Evolutionary conservation across 2,797 vertebrate genomes (phyloP).

Genomic region (Cyclopterus lumpus): DNA sequence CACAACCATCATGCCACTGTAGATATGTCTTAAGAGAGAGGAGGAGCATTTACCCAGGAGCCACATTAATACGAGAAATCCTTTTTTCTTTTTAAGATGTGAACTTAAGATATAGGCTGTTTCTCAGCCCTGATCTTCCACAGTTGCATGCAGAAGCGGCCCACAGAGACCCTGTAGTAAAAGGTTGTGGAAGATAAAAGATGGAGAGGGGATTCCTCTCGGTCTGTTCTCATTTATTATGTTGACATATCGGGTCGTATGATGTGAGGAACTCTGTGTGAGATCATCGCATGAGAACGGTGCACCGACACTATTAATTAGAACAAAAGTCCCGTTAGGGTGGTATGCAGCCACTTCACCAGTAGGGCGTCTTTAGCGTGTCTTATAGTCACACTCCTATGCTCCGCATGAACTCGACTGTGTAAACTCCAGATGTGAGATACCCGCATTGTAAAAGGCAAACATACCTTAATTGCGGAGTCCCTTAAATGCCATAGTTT

Average conservation of each 20-base stretch:
- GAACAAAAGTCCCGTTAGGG: conserved; percentile 17
- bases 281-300: conserved; percentile 59
- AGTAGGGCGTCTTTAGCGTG: conserved; percentile 34
- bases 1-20: conserved; percentile 60
- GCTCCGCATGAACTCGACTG: conserved; percentile 22
- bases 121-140: conserved; percentile 77
- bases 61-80: conserved; percentile 77
- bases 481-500: conserved; percentile 62
- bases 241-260: conserved; percentile 70
- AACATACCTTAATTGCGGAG: conserved; percentile 50
- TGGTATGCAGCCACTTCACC: conserved; percentile 31
- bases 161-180: conserved; percentile 73
- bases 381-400: conserved; percentile 13
- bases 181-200: conserved; percentile 76
- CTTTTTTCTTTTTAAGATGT: conserved; percentile 68
- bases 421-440: conserved; percentile 44
- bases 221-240: conserved; percentile 76
- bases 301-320: conserved; percentile 40
- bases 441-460: conserved; percentile 42
- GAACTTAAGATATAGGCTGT: conserved; percentile 78
- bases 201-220: conserved; percentile 57
- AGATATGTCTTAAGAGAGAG: conserved; percentile 75
- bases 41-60: conserved; percentile 74
- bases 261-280: conserved; percentile 63
- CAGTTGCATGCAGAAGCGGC: conserved; percentile 69